Evolutionary conservation across 2,113 vertebrate genomes (phyloP), one percentile per base, ranked within the genome.

Genomic region (Triplophysa rosa): DNA sequence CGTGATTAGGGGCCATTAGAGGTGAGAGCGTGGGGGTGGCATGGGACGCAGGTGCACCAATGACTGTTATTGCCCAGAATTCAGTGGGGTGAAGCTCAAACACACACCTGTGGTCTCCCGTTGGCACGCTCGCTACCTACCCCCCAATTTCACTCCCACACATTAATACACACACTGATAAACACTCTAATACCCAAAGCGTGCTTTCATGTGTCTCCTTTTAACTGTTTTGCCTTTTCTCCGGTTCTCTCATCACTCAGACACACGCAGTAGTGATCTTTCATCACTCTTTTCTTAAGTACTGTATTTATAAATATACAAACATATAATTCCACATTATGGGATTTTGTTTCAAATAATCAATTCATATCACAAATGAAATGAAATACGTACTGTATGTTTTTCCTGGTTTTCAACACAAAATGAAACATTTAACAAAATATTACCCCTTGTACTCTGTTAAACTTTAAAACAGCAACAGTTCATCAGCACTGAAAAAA

Each of bases 1-100:
- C 83, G 85, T 90, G 91, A 93, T 93, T 91, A 93, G 88, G 89
- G 91, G 87, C 89, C 91, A 94, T 94, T 94, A 93, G 89, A 89
- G 91, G 91, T 91, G 89, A 92, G 88, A 86, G 83, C n/a, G 66
- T 67, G 67, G 73, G 84, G 83, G 83, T 33, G 80, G 68, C 72
- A 76, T 81, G 79, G 88, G 89, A 89, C 92, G 82, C 87, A 88
- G 92, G 91, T 94, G 93, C 87, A 87, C 83, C 83, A 75, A 83
- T 85, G 89, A 89, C 89, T 91, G 90, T 90, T 91, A 93, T 93
- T 92, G 91, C 89, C 87, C 89, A 92, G 87, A 90, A 89, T 90
- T 89, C 90, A 88, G 83, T 82, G 81, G 79, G 86, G 83, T 82
- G 77, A 82, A 85, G 81, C 13, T 29, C 70, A 78, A 81, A 84